These are phyloP conservation scores for Chionoecetes opilio DNA, from an alignment of 1,140 invertebrate species.

Conservation along the genomic window DNA sequence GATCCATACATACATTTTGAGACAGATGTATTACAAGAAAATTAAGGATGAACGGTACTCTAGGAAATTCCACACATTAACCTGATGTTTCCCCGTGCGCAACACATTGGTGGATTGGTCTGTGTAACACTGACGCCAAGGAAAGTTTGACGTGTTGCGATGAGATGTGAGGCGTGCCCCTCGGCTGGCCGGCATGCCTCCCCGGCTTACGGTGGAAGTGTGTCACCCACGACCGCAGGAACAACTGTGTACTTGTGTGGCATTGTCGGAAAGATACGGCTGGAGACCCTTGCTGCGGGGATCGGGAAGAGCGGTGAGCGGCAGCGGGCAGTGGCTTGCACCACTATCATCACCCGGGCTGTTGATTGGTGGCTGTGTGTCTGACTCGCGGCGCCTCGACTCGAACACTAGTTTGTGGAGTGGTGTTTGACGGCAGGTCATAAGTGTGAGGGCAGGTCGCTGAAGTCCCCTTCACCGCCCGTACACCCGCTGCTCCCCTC, in stretches of 20 bases:
- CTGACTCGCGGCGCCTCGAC: constrained; percentile 57
- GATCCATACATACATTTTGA: constrained; percentile 77
- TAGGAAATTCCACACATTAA: constrained; percentile 64
- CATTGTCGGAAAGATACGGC: neutral
- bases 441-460: no score
- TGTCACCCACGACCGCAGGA: constrained; percentile 32
- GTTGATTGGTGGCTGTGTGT: constrained; percentile 60
- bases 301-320: neutral
- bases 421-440: no score
- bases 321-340: neutral
- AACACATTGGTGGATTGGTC: constrained; percentile 40
- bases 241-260: no score
- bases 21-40: constrained; percentile 73
- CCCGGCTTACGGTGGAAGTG: neutral
- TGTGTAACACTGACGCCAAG: no score
- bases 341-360: constrained; percentile 56
- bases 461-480: neutral
- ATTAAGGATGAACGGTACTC: constrained; percentile 52
- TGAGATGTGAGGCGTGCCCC: neutral
- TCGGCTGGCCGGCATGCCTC: neutral
- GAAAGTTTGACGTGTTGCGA: neutral
- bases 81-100: constrained; percentile 53
- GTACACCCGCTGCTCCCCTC: constrained; percentile 42
- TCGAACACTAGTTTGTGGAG: neutral
- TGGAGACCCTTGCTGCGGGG: neutral